Evolutionary conservation across 1,140 invertebrate genomes (phyloP).

Genomic region (Neoseiulus cucumeris): DNA sequence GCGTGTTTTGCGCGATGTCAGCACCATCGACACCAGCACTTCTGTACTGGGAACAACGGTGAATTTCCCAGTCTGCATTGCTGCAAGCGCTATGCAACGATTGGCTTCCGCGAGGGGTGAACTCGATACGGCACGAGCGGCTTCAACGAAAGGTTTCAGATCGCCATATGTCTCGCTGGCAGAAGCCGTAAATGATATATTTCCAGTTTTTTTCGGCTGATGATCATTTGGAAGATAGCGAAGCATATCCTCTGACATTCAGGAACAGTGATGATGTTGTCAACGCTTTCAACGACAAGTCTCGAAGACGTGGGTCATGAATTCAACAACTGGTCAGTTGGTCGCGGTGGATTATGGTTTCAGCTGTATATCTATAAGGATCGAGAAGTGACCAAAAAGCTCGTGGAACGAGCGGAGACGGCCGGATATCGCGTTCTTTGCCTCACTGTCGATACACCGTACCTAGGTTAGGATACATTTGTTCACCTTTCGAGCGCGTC

Average conservation of each 20-base stretch:
- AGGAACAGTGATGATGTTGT: slow-evolving; percentile 56
- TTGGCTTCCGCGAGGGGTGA: slow-evolving; percentile 73
- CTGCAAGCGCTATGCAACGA: slow-evolving; percentile 77
- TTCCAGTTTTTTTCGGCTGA: background rate
- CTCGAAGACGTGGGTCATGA: slow-evolving; percentile 58
- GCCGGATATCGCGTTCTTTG: slow-evolving; percentile 70
- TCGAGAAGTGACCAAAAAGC: slow-evolving; percentile 44
- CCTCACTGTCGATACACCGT: slow-evolving; percentile 68
- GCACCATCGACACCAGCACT: slow-evolving; percentile 38
- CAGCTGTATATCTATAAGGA: slow-evolving; percentile 75
- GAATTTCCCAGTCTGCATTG: slow-evolving; percentile 59
- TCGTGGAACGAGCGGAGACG: slow-evolving; percentile 56
- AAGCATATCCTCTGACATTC: slow-evolving; percentile 44
- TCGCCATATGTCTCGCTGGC: background rate
- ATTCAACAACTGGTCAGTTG: background rate
- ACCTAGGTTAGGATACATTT: background rate
- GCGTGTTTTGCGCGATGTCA: slow-evolving; percentile 53
- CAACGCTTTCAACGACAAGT: slow-evolving; percentile 64
- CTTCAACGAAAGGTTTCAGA: slow-evolving; percentile 14
- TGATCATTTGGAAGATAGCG: slow-evolving; percentile 19
- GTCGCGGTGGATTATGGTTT: slow-evolving; percentile 47
- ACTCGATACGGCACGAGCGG: slow-evolving; percentile 58
- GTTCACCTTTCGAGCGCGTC: background rate
- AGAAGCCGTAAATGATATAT: background rate
- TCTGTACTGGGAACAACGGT: slow-evolving; percentile 44